A percentile compares a stretch with the other conserved stretches of the same genome.
Conservation (phyloP, 2,888 invertebrate genomes). For the Atherix ibis region DNA sequence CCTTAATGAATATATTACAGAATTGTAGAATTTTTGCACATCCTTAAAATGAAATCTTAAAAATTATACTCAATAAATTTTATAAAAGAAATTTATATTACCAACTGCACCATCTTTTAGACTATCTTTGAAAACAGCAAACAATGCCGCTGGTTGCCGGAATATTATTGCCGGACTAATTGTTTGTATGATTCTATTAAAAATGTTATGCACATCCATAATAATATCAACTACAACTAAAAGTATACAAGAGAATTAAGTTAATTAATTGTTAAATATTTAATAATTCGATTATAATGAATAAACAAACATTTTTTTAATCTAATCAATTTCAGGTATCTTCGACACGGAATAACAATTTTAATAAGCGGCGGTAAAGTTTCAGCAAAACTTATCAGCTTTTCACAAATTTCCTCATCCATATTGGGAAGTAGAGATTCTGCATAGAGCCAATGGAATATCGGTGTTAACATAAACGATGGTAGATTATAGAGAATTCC, state of each 20-base stretch:
- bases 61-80: background rate
- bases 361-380: conserved; percentile 39
- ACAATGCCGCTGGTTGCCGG: conserved; percentile 41
- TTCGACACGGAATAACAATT: conserved; percentile 40
- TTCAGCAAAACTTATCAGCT: conserved; percentile 37
- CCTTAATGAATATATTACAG: conserved; percentile 47
- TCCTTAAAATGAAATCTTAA: conserved; percentile 21
- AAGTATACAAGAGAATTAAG: too few relatives aligned
- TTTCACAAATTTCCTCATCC: conserved; percentile 40
- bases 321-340: conserved; percentile 44
- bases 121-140: conserved; percentile 44
- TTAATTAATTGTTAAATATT: conserved; percentile 10
- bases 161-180: conserved; percentile 35
- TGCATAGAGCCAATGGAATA: conserved; percentile 46
- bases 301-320: conserved; percentile 43
- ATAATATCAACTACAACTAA: conserved; percentile 47
- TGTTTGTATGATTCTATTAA: conserved; percentile 42
- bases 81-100: conserved; percentile 16
- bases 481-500: conserved; percentile 41
- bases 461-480: conserved; percentile 43
- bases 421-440: conserved; percentile 45
- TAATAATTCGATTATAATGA: background rate
- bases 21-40: conserved; percentile 40
- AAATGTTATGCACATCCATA: conserved; percentile 45
- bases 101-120: conserved; percentile 45